These are phyloP conservation scores for Anguilla rostrata DNA, from an alignment of 2,113 vertebrate genomes.

Conservation along the genomic window DNA sequence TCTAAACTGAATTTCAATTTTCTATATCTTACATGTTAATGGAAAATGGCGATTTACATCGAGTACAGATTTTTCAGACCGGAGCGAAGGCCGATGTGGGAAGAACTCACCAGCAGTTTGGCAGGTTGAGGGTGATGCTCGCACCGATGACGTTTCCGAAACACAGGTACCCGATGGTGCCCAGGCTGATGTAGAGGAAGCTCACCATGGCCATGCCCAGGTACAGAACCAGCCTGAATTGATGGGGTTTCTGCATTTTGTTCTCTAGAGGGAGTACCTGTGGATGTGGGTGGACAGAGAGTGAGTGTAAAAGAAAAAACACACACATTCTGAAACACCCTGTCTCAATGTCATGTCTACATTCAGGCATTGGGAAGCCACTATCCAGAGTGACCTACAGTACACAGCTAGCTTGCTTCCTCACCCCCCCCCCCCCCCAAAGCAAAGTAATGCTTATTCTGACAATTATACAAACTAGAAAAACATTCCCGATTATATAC, in stretches of 20 bases:
- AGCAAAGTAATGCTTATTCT: too few species aligned
- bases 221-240: constrained; percentile 80
- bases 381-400: too few species aligned
- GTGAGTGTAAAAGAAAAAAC: constrained; percentile 2
- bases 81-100: not conserved
- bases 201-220: constrained; percentile 87
- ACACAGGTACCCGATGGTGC: constrained; percentile 85
- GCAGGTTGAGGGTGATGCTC: constrained; percentile 94
- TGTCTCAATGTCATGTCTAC: not conserved
- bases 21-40: too few species aligned
- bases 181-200: constrained; percentile 83
- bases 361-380: too few species aligned
- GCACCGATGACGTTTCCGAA: constrained; percentile 77
- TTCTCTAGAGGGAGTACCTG: constrained; percentile 96
- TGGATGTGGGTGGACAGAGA: not conserved
- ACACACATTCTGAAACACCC: not conserved
- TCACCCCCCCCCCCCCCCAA: too few species aligned
- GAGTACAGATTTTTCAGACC: not conserved
- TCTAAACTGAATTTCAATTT: too few species aligned
- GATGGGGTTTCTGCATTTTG: constrained; percentile 87
- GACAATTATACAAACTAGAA: too few species aligned
- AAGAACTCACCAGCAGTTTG: constrained; percentile 88
- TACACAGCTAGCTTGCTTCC: too few species aligned
- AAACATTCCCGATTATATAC: too few species aligned
- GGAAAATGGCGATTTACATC: too few species aligned